Evolutionary conservation across 1,140 invertebrate species (phyloP).

Genomic region (Sycophila sp.): DNA sequence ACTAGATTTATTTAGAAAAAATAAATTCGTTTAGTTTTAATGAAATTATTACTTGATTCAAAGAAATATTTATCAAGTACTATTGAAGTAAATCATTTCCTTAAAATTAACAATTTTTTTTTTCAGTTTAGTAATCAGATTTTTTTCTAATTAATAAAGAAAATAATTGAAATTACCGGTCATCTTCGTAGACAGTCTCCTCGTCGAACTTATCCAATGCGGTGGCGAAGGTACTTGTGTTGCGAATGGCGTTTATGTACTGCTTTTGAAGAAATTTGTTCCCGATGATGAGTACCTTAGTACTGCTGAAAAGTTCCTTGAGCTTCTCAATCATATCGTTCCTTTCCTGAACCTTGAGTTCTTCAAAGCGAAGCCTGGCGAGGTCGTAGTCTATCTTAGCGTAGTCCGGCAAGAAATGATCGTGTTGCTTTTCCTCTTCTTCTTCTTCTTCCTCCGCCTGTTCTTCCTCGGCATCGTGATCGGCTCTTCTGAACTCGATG

Average conservation of each 20-base stretch:
- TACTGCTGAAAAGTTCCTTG: neutral
- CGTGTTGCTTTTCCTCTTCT: neutral
- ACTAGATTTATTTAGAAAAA: no score
- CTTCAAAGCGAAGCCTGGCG: neutral
- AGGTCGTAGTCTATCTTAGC: neutral
- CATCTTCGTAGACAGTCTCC: constrained; percentile 5
- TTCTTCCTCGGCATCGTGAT: constrained; percentile 1
- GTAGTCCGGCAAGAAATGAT: neutral
- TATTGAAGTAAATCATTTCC: no score
- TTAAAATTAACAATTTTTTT: no score
- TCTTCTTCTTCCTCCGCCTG: neutral
- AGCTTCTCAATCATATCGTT: neutral
- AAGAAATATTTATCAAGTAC: no score
- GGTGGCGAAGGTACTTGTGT: neutral
- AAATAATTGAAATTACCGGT: constrained; percentile 22
- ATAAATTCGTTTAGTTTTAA: no score
- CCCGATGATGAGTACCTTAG: neutral
- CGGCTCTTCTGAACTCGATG: no score
- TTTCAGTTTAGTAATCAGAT: no score
- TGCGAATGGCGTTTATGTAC: constrained; percentile 17
- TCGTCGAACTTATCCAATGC: constrained; percentile 29
- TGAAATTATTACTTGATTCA: no score
- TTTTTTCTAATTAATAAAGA: neutral
- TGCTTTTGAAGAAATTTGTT: constrained; percentile 24
- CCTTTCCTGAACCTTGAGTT: neutral